Percentiles rank a stretch among this genome's conserved stretches.
These are phyloP conservation scores for Epinotia bilunana DNA, from an alignment of 2,888 invertebrate genomes.

Conservation along the genomic window DNA sequence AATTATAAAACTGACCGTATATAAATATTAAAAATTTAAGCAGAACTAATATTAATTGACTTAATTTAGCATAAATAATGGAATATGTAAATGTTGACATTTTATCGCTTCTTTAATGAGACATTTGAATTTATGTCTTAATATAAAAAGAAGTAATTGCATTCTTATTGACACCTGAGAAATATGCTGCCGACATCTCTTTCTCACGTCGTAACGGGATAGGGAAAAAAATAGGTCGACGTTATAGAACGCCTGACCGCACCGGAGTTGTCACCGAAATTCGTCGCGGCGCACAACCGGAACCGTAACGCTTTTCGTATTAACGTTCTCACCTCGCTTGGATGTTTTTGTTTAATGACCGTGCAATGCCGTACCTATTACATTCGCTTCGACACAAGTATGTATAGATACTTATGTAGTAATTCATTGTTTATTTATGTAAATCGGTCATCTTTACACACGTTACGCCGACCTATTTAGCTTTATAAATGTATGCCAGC, in stretches of 20 bases:
- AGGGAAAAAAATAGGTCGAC: slow-evolving; percentile 39
- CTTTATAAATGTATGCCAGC: background rate
- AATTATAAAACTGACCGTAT: background rate
- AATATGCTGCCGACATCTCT: slow-evolving; percentile 19
- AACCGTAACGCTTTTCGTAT: slow-evolving; percentile 46
- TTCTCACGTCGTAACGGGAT: slow-evolving; percentile 44
- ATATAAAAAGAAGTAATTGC: slow-evolving; percentile 6
- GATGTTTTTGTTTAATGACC: slow-evolving; percentile 44
- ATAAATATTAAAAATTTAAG: slow-evolving; percentile 3
- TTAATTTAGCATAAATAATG: slow-evolving; percentile 19
- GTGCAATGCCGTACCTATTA: slow-evolving; percentile 26
- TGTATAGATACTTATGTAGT: background rate
- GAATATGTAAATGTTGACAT: slow-evolving; percentile 14
- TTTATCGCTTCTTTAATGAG: slow-evolving; percentile 18
- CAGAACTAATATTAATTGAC: slow-evolving; percentile 3
- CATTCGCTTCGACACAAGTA: slow-evolving; percentile 23
- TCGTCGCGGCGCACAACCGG: slow-evolving; percentile 46
- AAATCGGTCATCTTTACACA: background rate
- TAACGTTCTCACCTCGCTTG: slow-evolving; percentile 39
- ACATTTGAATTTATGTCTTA: slow-evolving; percentile 8
- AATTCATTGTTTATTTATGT: slow-evolving; percentile 24
- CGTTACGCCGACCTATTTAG: background rate
- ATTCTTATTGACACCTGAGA: slow-evolving; percentile 33
- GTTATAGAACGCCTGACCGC: slow-evolving; percentile 43
- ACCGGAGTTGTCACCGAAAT: slow-evolving; percentile 48